Conservation (phyloP, 2,113 vertebrate genomes). For the Pterocles orientalis region DNA sequence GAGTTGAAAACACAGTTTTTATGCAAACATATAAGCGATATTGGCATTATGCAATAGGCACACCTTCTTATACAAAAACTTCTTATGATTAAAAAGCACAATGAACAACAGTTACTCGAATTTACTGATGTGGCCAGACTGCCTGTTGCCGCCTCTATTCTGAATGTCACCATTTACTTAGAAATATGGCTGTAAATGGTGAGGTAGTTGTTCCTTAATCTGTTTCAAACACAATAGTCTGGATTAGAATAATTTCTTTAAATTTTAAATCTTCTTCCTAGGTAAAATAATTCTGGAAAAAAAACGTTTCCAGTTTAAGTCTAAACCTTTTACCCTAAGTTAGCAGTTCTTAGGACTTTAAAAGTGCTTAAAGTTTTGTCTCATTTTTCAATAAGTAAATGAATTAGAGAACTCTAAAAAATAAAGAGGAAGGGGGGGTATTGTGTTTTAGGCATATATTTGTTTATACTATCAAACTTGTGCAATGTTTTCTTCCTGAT, state of each 20-base stretch:
- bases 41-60: background rate
- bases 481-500: background rate
- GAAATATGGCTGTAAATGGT: background rate
- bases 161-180: background rate
- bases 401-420: background rate
- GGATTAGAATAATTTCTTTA: background rate
- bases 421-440: background rate
- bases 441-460: background rate
- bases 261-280: background rate
- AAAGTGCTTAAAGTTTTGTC: background rate
- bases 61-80: background rate
- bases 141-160: rapidly evolving
- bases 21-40: background rate
- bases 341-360: background rate
- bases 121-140: background rate
- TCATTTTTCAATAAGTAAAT: background rate
- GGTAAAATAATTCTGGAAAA: background rate
- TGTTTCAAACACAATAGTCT: background rate
- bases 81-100: background rate
- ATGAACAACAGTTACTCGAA: background rate
- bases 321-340: background rate
- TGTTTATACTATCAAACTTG: background rate
- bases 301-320: background rate
- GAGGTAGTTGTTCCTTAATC: background rate
- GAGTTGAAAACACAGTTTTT: background rate